Evolutionary conservation across 2,888 invertebrate genomes (phyloP).

Genomic region (Stramonita haemastoma): DNA sequence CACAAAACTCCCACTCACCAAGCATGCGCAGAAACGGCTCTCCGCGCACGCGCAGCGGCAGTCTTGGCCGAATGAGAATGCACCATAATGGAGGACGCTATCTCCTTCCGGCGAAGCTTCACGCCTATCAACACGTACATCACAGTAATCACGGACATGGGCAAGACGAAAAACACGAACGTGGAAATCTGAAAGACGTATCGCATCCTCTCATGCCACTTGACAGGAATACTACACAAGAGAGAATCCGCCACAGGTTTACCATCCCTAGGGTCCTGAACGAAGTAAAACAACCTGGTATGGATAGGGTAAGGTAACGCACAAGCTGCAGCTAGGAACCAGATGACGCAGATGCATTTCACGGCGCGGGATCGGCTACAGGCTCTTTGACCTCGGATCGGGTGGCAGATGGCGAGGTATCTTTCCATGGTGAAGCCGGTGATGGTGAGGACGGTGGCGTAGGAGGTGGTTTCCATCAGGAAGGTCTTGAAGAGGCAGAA

Average conservation of each 20-base stretch:
- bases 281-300: slow-evolving; percentile 66
- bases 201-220: slow-evolving; percentile 62
- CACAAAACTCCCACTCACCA: slow-evolving; percentile 58
- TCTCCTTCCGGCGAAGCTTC: slow-evolving; percentile 57
- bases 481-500: slow-evolving; percentile 78
- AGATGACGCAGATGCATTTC: slow-evolving; percentile 86
- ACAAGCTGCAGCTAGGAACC: slow-evolving; percentile 86
- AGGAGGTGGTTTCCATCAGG: slow-evolving; percentile 83
- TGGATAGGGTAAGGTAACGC: slow-evolving; percentile 80
- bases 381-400: slow-evolving; percentile 89
- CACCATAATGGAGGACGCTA: slow-evolving; percentile 30
- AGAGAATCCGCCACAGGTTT: slow-evolving; percentile 63
- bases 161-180: slow-evolving; percentile 88
- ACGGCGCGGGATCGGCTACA: slow-evolving; percentile 89
- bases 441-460: slow-evolving; percentile 93
- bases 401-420: slow-evolving; percentile 93
- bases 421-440: slow-evolving; percentile 94
- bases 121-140: slow-evolving; percentile 82
- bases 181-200: slow-evolving; percentile 87
- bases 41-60: slow-evolving; percentile 55
- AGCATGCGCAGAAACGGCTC: slow-evolving; percentile 73
- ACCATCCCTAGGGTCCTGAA: slow-evolving; percentile 55
- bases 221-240: slow-evolving; percentile 69
- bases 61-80: slow-evolving; percentile 46
- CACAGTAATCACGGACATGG: slow-evolving; percentile 85